These are phyloP conservation scores for Deilephila elpenor DNA, from an alignment of 2,888 invertebrate species.

Conservation along the genomic window DNA sequence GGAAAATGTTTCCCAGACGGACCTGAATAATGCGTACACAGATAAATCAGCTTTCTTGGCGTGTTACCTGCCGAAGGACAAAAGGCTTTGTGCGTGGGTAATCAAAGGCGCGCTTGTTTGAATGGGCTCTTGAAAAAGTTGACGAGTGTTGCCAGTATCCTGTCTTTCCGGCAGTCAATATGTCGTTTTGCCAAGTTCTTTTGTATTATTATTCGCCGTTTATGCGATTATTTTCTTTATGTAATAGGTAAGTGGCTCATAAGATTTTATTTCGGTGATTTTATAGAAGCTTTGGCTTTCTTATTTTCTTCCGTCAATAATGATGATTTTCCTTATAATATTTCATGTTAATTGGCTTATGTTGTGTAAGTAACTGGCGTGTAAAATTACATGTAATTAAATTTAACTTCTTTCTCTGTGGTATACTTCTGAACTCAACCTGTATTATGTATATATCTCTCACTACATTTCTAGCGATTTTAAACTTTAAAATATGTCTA, in stretches of 20 bases:
- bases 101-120: conserved; percentile 52
- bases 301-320: too few species aligned
- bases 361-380: too few species aligned
- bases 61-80: conserved; percentile 35
- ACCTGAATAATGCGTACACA: conserved; percentile 21
- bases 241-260: background rate
- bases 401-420: too few species aligned
- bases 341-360: too few species aligned
- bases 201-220: conserved; percentile 1
- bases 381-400: too few species aligned
- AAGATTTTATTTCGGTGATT: background rate
- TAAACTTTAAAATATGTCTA: too few species aligned
- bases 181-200: conserved; percentile 6
- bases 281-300: too few species aligned
- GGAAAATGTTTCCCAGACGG: background rate
- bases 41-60: conserved; percentile 32
- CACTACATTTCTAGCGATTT: too few species aligned
- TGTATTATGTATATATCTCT: too few species aligned
- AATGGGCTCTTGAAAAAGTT: conserved; percentile 39
- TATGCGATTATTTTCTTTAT: conserved; percentile 8
- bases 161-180: background rate
- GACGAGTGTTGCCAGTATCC: conserved; percentile 35
- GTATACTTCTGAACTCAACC: too few species aligned
- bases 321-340: too few species aligned
- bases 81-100: conserved; percentile 48